Evolutionary conservation across 2,888 invertebrate species (phyloP).

Genomic region (Trypoxylon attenuatum): DNA sequence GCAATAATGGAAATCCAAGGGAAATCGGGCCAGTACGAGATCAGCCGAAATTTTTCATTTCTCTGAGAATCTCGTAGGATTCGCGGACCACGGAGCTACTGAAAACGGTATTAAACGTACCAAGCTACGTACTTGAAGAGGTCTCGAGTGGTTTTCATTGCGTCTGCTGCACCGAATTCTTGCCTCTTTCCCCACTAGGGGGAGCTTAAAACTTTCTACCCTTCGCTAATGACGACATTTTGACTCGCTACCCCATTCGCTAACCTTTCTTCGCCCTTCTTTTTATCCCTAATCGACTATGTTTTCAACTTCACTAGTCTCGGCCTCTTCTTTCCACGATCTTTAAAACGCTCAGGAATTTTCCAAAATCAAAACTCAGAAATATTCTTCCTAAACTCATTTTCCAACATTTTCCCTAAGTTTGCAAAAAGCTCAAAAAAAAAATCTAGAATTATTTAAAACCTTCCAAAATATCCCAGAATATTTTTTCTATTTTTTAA

Average conservation of each 20-base stretch:
- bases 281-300: background rate
- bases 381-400: too few relatives aligned
- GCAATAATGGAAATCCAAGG: constrained; percentile 1
- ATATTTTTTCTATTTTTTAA: too few relatives aligned
- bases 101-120: constrained; percentile 59
- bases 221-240: constrained; percentile 38
- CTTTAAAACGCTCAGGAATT: too few relatives aligned
- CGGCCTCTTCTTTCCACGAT: too few relatives aligned
- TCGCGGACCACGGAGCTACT: constrained; percentile 8
- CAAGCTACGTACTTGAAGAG: constrained; percentile 54
- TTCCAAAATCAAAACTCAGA: too few relatives aligned
- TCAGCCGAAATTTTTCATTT: constrained; percentile 31
- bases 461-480: too few relatives aligned
- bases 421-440: too few relatives aligned
- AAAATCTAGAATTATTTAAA: too few relatives aligned
- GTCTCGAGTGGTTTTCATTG: constrained; percentile 63
- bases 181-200: constrained; percentile 20
- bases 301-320: background rate
- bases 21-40: background rate
- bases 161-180: constrained; percentile 42
- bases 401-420: too few relatives aligned
- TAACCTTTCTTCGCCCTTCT: background rate
- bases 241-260: background rate
- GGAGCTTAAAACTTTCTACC: constrained; percentile 27
- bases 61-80: constrained; percentile 13